Conservation (phyloP, 2,888 invertebrate species). For the Uloborus plumipes region DNA sequence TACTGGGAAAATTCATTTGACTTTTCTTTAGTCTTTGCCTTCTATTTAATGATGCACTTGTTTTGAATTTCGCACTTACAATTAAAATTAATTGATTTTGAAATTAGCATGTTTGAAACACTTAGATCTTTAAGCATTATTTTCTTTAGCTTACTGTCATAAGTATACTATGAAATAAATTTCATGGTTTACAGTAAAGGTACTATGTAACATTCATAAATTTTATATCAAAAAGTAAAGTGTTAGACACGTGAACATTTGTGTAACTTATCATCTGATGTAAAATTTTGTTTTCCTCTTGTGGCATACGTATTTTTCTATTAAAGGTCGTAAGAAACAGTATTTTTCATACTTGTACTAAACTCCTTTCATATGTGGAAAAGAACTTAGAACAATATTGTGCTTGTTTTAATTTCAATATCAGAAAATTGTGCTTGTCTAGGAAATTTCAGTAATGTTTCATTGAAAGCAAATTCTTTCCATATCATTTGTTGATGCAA, state of each 20-base stretch:
- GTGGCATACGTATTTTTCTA: conserved; percentile 51
- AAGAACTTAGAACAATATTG: conserved; percentile 1
- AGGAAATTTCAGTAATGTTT: too few species aligned
- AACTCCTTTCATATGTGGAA: conserved; percentile 13
- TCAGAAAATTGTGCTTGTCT: too few species aligned
- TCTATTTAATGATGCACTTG: neutral
- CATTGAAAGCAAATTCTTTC: too few species aligned
- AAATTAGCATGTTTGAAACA: neutral
- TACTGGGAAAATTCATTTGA: neutral
- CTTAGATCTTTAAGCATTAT: neutral
- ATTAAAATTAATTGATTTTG: too few species aligned
- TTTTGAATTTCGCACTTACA: too few species aligned
- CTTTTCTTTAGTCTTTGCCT: neutral
- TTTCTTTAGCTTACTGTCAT: neutral
- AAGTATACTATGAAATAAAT: conserved; percentile 2
- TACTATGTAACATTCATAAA: conserved; percentile 3
- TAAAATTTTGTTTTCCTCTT: conserved; percentile 8
- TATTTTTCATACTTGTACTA: conserved; percentile 54
- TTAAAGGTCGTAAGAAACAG: conserved; percentile 32
- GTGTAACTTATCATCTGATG: conserved; percentile 23
- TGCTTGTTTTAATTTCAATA: neutral
- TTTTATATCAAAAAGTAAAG: conserved; percentile 11
- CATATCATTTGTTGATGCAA: too few species aligned
- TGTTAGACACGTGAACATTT: conserved; percentile 10
- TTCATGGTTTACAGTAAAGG: conserved; percentile 58